phyloP scores from a whole-genome alignment of 2,113 vertebrate species.

The Amphiprion ocellaris region DNA sequence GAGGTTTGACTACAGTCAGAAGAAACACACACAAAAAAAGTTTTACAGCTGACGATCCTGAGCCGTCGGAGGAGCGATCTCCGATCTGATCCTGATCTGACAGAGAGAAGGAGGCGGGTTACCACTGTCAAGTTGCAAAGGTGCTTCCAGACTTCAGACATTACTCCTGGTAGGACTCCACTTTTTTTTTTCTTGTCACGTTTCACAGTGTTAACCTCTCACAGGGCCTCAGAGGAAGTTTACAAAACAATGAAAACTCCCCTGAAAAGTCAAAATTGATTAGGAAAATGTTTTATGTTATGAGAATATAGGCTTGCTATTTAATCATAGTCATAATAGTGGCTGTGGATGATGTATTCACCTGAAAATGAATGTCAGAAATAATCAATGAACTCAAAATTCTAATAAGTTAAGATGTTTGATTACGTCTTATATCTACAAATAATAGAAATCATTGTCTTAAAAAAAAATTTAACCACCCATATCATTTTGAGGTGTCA shows the following conservation, averaged over 20 bases:
- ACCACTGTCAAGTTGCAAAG: slow-evolving; percentile 39
- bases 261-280: not conserved
- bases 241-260: not conserved
- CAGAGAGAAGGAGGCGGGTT: slow-evolving; percentile 37
- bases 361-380: not conserved
- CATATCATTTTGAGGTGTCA: not conserved
- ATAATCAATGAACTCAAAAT: slow-evolving; percentile 1
- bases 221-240: too few relatives aligned
- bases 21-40: slow-evolving; percentile 33
- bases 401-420: not conserved
- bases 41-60: slow-evolving; percentile 50
- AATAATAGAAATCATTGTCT: not conserved
- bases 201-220: not conserved
- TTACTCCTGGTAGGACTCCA: slow-evolving; percentile 70
- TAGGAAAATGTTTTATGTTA: not conserved
- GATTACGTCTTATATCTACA: not conserved
- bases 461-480: not conserved
- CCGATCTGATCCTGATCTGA: slow-evolving; percentile 36
- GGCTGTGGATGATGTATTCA: not conserved
- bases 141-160: slow-evolving; percentile 51
- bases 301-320: not conserved
- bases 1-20: slow-evolving; percentile 63
- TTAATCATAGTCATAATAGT: not conserved
- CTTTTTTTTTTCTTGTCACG: slow-evolving; percentile 2
- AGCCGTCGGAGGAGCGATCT: slow-evolving; percentile 55